Conservation (phyloP, 2,113 vertebrate species). For the Microtus richardsoni region DNA sequence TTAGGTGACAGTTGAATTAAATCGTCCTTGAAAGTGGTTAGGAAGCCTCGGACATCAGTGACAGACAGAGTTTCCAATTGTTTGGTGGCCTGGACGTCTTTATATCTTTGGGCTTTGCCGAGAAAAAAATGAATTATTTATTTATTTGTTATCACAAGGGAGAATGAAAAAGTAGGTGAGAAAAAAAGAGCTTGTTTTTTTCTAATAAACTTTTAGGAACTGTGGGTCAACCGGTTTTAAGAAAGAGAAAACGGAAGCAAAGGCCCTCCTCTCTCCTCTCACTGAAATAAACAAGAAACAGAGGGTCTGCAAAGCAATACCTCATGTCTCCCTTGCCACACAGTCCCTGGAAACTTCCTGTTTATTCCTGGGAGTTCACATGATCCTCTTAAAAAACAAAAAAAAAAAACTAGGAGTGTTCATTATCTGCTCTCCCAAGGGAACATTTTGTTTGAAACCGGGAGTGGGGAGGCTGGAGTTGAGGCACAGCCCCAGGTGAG, state of each 20-base stretch:
- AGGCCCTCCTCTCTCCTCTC: background rate
- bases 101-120: background rate
- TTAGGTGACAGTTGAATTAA: conserved; percentile 3
- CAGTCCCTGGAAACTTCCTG: background rate
- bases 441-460: background rate
- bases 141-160: background rate
- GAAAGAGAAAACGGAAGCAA: background rate
- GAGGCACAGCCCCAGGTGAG: background rate
- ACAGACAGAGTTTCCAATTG: background rate
- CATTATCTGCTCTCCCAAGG: background rate
- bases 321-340: background rate
- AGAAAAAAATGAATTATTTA: background rate
- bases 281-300: background rate
- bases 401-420: background rate
- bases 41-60: background rate
- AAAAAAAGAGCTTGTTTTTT: background rate
- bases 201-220: background rate
- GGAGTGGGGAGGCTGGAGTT: background rate
- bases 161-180: conserved; percentile 12
- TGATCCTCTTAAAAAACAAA: background rate
- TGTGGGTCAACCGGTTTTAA: background rate
- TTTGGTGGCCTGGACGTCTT: background rate
- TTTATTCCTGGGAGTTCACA: background rate
- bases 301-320: background rate
- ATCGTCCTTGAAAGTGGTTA: background rate